A percentile compares a stretch with the other conserved stretches of the same genome.
Evolutionary conservation across 2,113 vertebrate genomes (phyloP).

Genomic region (Urocitellus parryii): DNA sequence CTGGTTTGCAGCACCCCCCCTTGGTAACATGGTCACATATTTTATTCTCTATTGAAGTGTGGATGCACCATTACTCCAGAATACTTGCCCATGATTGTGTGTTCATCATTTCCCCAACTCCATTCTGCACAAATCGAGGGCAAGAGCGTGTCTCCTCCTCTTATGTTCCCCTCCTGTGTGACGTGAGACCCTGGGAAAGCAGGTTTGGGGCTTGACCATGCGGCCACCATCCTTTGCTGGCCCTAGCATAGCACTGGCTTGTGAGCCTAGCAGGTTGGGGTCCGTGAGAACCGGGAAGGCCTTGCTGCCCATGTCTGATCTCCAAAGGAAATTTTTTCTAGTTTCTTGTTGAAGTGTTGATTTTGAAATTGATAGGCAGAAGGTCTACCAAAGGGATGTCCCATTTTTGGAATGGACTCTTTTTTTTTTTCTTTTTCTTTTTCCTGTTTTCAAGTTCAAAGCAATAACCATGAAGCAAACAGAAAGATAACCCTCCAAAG

Average conservation of each 20-base stretch:
- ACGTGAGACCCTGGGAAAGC: not conserved
- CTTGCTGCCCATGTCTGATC: not conserved
- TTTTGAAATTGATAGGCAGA: constrained; percentile 63
- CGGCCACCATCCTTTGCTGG: not conserved
- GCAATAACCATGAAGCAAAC: constrained; percentile 57
- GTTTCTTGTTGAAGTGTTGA: constrained; percentile 40
- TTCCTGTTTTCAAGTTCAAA: constrained; percentile 64
- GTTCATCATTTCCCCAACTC: not conserved
- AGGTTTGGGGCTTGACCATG: not conserved
- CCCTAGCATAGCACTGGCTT: not conserved
- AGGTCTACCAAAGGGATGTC: constrained; percentile 25
- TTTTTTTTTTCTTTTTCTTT: not conserved
- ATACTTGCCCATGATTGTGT: not conserved
- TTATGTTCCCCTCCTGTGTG: not conserved
- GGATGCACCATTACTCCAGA: no score
- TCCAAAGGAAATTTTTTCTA: constrained; percentile 50
- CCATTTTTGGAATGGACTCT: not conserved
- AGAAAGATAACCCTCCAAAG: constrained; percentile 49
- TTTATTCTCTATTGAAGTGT: not conserved
- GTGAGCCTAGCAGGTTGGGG: not conserved
- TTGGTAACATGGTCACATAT: not conserved
- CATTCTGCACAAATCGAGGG: not conserved
- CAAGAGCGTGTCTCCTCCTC: not conserved
- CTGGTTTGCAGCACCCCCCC: no score
- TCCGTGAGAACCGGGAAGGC: not conserved